Evolutionary conservation across 1,140 invertebrate genomes (phyloP), one percentile per base, ranked within the genome.

Genomic region (Aporrectodea caliginosa): DNA sequence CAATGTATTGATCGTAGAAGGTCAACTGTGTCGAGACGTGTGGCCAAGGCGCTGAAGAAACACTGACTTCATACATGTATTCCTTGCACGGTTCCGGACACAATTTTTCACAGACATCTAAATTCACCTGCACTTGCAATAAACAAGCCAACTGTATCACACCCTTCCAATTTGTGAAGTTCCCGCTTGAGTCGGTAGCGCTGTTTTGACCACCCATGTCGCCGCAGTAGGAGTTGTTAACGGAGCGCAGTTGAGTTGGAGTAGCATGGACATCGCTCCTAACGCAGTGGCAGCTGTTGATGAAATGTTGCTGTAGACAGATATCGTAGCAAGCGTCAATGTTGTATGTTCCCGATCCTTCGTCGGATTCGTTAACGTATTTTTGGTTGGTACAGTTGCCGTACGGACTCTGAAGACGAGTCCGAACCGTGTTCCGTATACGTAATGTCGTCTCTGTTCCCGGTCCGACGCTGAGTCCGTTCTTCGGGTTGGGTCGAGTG

Each of bases 71-170:
- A 35, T 76, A 76, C 16, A 30, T 29, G 43, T 1, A 30, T 35
- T 76, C 75, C 43, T 76, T 58, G 29, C 75, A 76, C 1, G 75
- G 35, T 12, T 29, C 33, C 35, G 30, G 16, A 29, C 75, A 76
- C 35, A 22, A n/a, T 2, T 35, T 43, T 30, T 29, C 14, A 76
- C 75, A 76, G 27, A 6, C 33, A 58, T 76, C 29, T n/a, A 30
- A 16, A 35, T 76, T 35, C 29, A 35, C 27, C 0, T 35, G 1
- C 0, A 76, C 43, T 1, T 32, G 43, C 35, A 35, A n/a, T 32
- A 35, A 16, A n/a, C 75, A 76, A 6, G 75, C 75, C 75, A 76
- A 27, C 34, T 58, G 34, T 27, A 30, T 43, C 27, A 58, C 33
- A 74, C n/a, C n/a, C n/a, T n/a, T n/a, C n/a, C n/a, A n/a, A n/a